Conservation (phyloP, 2,888 invertebrate species). For the Ormyrus nitidulus region DNA sequence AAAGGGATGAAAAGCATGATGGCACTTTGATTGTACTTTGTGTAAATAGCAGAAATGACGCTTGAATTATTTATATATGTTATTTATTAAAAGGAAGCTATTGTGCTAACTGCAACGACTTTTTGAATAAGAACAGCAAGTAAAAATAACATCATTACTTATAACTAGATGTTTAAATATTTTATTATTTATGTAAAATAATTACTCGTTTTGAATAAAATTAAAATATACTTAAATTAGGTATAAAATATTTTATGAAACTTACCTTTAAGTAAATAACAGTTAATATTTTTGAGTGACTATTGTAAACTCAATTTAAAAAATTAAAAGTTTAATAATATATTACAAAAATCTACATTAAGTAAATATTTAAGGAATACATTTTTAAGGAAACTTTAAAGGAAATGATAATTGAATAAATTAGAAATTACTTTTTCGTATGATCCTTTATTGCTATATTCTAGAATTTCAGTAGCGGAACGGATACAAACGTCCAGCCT, state of each 20-base stretch:
- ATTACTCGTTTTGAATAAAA: too few relatives aligned
- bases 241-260: background rate
- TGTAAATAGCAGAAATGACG: slow-evolving; percentile 43
- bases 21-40: slow-evolving; percentile 27
- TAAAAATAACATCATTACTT: slow-evolving; percentile 14
- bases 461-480: slow-evolving; percentile 58
- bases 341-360: too few relatives aligned
- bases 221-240: too few relatives aligned
- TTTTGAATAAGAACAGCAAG: slow-evolving; percentile 25
- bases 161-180: background rate
- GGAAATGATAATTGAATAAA: background rate
- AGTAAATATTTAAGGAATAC: background rate
- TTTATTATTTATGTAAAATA: background rate
- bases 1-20: slow-evolving; percentile 10
- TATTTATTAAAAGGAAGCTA: slow-evolving; percentile 43
- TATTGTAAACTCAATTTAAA: too few relatives aligned
- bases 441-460: slow-evolving; percentile 58
- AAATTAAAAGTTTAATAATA: too few relatives aligned
- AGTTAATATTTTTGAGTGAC: background rate
- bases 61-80: slow-evolving; percentile 40
- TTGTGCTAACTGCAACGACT: slow-evolving; percentile 21
- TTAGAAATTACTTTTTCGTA: slow-evolving; percentile 37
- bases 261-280: background rate
- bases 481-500: slow-evolving; percentile 61
- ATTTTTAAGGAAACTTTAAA: background rate